phyloP scores from a whole-genome alignment of 2,888 invertebrate species.

The Melipona beecheii region DNA sequence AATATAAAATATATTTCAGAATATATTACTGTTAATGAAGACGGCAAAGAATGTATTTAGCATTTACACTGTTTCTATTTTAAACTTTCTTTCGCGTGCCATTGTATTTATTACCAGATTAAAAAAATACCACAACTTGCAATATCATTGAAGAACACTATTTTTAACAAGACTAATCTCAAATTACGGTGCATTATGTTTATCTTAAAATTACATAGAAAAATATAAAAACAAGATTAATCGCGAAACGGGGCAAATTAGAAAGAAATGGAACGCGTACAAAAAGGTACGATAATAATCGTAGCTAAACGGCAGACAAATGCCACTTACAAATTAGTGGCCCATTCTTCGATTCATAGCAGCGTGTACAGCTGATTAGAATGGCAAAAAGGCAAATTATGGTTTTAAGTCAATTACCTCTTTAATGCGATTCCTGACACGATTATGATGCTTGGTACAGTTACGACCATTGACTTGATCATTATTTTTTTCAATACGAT shows the following conservation, averaged over 20 bases:
- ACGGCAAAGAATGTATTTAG: too few species aligned
- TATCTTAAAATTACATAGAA: too few species aligned
- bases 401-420: constrained; percentile 54
- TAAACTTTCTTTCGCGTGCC: too few species aligned
- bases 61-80: too few species aligned
- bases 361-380: constrained; percentile 12
- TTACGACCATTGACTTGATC: constrained; percentile 10
- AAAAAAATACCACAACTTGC: too few species aligned
- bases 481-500: neutral
- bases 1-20: too few species aligned
- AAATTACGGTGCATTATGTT: too few species aligned
- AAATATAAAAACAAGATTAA: too few species aligned
- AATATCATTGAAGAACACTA: too few species aligned
- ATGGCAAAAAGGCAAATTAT: constrained; percentile 56
- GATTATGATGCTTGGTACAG: constrained; percentile 23
- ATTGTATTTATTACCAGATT: too few species aligned
- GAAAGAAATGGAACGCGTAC: neutral
- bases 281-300: neutral
- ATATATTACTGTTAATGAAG: too few species aligned
- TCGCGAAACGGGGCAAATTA: neutral
- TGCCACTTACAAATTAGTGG: constrained; percentile 52
- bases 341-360: constrained; percentile 45
- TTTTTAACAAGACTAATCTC: too few species aligned
- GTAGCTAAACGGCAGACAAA: neutral
- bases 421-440: constrained; percentile 35